Evolutionary conservation across 37 sponge, comb jelly and placozoan genomes (phyloP).

Genomic region (Beroe forskalii): DNA sequence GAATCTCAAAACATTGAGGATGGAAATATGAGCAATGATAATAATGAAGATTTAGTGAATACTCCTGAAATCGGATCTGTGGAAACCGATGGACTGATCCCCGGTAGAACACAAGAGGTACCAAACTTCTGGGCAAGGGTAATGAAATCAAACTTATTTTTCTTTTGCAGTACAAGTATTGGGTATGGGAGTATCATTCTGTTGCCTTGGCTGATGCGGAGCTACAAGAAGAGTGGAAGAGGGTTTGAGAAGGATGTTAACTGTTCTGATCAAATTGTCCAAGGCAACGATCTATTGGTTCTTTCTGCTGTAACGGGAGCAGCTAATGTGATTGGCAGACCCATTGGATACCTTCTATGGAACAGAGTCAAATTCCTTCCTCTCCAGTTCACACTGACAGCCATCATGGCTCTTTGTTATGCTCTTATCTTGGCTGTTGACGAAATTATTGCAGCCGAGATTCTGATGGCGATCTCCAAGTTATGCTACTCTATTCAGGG

Average conservation of each 20-base stretch:
- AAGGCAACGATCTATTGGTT: neutral
- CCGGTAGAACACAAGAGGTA: neutral
- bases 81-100: too few species aligned
- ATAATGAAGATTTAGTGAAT: too few species aligned
- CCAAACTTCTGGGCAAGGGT: neutral
- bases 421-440: neutral
- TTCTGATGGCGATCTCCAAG: neutral
- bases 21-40: too few species aligned
- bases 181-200: neutral
- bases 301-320: too few species aligned
- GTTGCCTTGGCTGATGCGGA: too few species aligned
- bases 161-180: neutral
- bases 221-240: too few species aligned
- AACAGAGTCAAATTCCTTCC: neutral
- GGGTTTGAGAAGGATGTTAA: neutral
- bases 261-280: neutral
- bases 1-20: too few species aligned
- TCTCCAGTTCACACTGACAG: neutral
- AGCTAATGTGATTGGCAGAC: too few species aligned
- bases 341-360: too few species aligned
- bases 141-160: neutral
- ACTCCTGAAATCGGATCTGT: too few species aligned
- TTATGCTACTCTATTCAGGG: slow-evolving; percentile 1
- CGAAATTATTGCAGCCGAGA: neutral
- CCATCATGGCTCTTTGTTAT: neutral